Evolutionary conservation across 2,797 vertebrate genomes (phyloP).

Genomic region (Pangasius djambal): DNA sequence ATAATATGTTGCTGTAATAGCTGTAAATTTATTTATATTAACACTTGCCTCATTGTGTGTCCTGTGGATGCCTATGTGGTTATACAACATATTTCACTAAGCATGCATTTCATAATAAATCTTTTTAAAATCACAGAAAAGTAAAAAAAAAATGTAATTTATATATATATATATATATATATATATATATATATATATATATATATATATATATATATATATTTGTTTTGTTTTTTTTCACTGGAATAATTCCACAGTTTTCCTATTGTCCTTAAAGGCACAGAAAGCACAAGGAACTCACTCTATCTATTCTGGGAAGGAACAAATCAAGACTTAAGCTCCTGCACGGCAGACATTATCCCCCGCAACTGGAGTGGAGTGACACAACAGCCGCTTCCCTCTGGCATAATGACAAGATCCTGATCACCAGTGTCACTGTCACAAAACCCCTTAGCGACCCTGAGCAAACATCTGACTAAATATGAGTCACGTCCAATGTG

Average conservation of each 20-base stretch:
- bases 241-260: not conserved
- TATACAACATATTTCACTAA: not conserved
- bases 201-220: not conserved
- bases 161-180: no score
- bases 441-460: constrained; percentile 23
- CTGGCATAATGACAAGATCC: constrained; percentile 34
- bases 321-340: constrained; percentile 23
- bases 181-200: not conserved
- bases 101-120: not conserved
- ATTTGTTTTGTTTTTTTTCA: no score
- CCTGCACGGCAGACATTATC: constrained; percentile 13
- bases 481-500: constrained; percentile 14
- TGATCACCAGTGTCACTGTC: constrained; percentile 33
- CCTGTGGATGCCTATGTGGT: not conserved
- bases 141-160: not conserved
- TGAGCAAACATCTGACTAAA: constrained; percentile 27
- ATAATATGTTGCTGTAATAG: not conserved
- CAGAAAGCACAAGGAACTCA: constrained; percentile 9
- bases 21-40: not conserved
- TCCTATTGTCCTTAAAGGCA: not conserved
- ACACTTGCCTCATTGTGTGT: not conserved
- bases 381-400: constrained; percentile 16
- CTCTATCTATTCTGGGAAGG: constrained; percentile 14
- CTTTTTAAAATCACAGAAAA: not conserved
- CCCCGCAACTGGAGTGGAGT: constrained; percentile 36